Evolutionary conservation across 2,888 invertebrate species (phyloP), one percentile per base, ranked within the genome.

Genomic region (Steinernema scapterisci): DNA sequence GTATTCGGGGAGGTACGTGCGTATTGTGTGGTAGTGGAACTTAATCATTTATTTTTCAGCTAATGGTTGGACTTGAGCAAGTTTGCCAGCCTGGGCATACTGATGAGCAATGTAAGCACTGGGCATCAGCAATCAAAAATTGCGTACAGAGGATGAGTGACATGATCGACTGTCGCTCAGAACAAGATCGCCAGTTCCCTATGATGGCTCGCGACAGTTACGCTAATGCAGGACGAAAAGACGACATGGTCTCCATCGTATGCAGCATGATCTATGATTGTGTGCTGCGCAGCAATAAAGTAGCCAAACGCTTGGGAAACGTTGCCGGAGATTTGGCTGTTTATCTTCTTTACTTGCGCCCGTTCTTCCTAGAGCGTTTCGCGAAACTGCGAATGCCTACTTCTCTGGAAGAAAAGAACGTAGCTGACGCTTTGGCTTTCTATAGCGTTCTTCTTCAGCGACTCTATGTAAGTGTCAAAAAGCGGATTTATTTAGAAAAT

Each of bases 41-140:
- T n/a, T 21, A 21, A 5, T 21, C 21, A 19, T 52, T 38, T 21
- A 1, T 9, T 52, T 21, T 63, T 31, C 31, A 63, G 63, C 9
- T 63, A 13, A 6, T 13, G 16, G 63, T 63, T 25, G 63, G 63
- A 31, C 38, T 63, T 1, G 63, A 63, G 31, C 63, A 63, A 31
- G 6, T 63, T 31, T 63, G 31, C 16, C 63, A 25, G 7, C 11
- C 27, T 25, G 63, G 11, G 27, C 16, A 27, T 1, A 2, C 31
- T 2, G 63, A 63, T 16, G 27, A 63, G 13, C 63, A 63, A 31
- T 31, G 38, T n/a, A 1, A 7, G 3, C 31, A 63, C 27, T 63
- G 63, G 63, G 63, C 11, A 25, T 5, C 31, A 3, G 63, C 63
- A 7, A 63, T 63, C 31, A 63, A 63, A n/a, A 3, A n/a, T 5